Percentiles rank a stretch among this genome's conserved stretches.
phyloP scores from a whole-genome alignment of 2,797 vertebrate genomes.

The Aeoliscus strigatus region DNA sequence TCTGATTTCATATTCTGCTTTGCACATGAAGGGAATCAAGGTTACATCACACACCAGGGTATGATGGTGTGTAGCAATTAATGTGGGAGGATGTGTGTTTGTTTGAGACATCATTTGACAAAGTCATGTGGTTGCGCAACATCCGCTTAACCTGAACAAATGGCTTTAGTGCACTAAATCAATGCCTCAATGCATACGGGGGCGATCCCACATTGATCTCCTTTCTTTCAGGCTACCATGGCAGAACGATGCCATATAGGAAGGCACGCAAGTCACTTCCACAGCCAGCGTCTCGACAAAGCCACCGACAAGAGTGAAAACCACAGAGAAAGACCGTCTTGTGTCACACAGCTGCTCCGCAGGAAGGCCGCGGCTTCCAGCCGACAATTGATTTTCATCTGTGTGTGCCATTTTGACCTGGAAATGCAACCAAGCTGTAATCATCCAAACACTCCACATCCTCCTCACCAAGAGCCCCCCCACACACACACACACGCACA shows the following conservation, averaged over 20 bases:
- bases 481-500: no score
- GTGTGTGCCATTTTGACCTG: conserved; percentile 61
- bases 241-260: conserved; percentile 37
- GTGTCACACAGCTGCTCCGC: conserved; percentile 25
- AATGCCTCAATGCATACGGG: conserved; percentile 24
- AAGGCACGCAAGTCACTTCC: conserved; percentile 27
- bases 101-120: conserved; percentile 28
- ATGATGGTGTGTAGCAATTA: conserved; percentile 35
- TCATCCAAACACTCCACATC: conserved; percentile 44
- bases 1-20: conserved; percentile 36
- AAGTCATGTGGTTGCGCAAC: conserved; percentile 52
- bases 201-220: conserved; percentile 22
- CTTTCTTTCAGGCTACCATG: conserved; percentile 30
- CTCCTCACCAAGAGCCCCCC: conserved; percentile 9
- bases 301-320: no score
- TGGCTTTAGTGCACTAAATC: conserved; percentile 31
- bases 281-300: conserved; percentile 37
- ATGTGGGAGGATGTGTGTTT: conserved; percentile 41
- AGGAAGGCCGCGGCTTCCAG: conserved; percentile 29
- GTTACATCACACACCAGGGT: conserved; percentile 35
- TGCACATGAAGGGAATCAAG: conserved; percentile 42
- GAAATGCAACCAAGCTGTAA: conserved; percentile 66
- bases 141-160: conserved; percentile 46
- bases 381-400: conserved; percentile 66
- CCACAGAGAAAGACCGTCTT: no score